A percentile compares a stretch with the other conserved stretches of the same genome.
phyloP scores from a whole-genome alignment of 2,797 vertebrate genomes.

The Spinus olivaceus region DNA sequence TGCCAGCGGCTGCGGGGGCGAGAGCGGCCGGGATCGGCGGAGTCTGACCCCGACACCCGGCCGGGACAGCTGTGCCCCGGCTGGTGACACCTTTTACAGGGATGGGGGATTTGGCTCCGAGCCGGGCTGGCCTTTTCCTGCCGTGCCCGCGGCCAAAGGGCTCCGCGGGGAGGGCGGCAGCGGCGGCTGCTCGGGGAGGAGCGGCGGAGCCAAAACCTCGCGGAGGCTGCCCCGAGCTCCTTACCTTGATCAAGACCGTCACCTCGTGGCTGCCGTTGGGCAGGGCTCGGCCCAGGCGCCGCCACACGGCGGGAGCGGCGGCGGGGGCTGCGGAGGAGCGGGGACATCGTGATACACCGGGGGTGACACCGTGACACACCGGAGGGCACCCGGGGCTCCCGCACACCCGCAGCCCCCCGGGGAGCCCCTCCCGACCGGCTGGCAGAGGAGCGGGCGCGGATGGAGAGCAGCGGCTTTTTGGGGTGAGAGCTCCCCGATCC shows the following conservation, averaged over 20 bases:
- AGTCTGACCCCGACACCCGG: neutral
- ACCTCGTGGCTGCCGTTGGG: slow-evolving; percentile 55
- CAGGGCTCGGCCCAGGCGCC: slow-evolving; percentile 41
- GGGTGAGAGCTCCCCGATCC: fast-evolving
- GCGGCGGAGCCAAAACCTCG: fast-evolving
- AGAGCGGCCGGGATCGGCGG: neutral
- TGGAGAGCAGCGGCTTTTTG: neutral
- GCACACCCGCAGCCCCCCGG: fast-evolving
- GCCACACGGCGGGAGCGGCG: slow-evolving; percentile 76
- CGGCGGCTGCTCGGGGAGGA: neutral
- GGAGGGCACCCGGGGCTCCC: neutral
- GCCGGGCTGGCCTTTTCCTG: fast-evolving
- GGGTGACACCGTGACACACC: neutral
- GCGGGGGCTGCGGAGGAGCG: slow-evolving; percentile 70
- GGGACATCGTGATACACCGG: neutral
- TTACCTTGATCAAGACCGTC: slow-evolving; percentile 85
- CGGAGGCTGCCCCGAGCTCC: fast-evolving
- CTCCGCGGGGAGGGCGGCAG: neutral
- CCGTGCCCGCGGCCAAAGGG: fast-evolving
- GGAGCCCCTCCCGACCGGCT: neutral
- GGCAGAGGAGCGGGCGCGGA: neutral
- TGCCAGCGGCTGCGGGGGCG: slow-evolving; percentile 66
- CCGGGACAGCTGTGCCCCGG: fast-evolving
- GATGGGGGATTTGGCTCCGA: fast-evolving
- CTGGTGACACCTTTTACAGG: fast-evolving